These are phyloP conservation scores for Syrmaticus mikado DNA, from an alignment of 2,113 vertebrate species.

Conservation along the genomic window DNA sequence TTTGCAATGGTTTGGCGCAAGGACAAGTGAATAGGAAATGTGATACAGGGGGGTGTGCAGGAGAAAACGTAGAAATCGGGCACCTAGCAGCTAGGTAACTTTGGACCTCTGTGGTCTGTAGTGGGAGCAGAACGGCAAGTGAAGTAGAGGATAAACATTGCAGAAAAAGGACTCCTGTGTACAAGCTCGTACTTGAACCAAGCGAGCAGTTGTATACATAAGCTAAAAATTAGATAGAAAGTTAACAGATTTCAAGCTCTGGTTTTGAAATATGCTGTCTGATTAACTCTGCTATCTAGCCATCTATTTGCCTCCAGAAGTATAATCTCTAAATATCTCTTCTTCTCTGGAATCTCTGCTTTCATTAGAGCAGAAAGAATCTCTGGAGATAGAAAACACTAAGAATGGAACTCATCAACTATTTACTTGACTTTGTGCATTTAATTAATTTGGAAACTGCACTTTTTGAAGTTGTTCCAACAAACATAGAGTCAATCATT, in stretches of 20 bases:
- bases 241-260: neutral
- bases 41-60: neutral
- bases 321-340: neutral
- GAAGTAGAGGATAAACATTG: neutral
- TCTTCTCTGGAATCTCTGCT: neutral
- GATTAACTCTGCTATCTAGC: neutral
- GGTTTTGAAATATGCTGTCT: neutral
- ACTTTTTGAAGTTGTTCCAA: neutral
- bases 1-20: neutral
- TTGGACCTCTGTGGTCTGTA: neutral
- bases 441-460: neutral
- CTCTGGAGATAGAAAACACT: neutral
- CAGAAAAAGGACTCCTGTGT: neutral
- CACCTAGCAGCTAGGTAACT: neutral
- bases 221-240: neutral
- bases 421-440: rapidly evolving
- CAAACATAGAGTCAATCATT: neutral
- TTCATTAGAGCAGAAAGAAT: neutral
- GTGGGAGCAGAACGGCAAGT: neutral
- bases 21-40: neutral
- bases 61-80: neutral
- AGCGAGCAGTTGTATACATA: neutral
- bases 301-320: neutral
- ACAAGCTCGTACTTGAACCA: neutral
- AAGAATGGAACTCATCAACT: neutral